Conservation (phyloP, 2,113 vertebrate genomes). For the Mellivora capensis region DNA sequence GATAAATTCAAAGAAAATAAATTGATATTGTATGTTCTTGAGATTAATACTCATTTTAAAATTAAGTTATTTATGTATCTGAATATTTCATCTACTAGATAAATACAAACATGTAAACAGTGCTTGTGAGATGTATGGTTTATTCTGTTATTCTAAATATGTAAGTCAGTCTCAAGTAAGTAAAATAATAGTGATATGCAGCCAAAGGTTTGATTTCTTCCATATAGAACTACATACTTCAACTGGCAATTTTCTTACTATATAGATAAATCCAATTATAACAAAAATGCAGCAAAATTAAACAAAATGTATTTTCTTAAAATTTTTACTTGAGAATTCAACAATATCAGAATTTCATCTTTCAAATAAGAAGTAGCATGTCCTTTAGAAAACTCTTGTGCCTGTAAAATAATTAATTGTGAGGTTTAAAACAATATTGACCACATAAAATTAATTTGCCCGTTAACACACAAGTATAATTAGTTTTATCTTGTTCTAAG, state of each 20-base stretch:
- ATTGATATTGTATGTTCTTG: not conserved
- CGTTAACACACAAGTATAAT: slow-evolving; percentile 38
- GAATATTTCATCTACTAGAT: not conserved
- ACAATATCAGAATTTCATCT: not conserved
- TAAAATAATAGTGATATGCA: not conserved
- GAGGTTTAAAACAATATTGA: slow-evolving; percentile 58
- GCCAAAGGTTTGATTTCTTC: not conserved
- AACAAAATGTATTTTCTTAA: not conserved
- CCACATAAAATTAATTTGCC: slow-evolving; percentile 56
- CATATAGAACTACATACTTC: not conserved
- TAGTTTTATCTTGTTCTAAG: slow-evolving; percentile 57
- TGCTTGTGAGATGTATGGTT: not conserved
- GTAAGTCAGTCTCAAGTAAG: not conserved
- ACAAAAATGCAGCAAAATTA: not conserved
- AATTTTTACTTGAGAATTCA: not conserved
- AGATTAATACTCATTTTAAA: not conserved
- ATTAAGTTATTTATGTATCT: not conserved
- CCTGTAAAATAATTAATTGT: slow-evolving; percentile 13
- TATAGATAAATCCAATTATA: not conserved
- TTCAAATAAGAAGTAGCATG: not conserved
- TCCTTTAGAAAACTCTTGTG: not conserved
- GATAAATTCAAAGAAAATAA: not conserved
- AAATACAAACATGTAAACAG: not conserved
- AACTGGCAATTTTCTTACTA: not conserved
- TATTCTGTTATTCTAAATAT: not conserved